phyloP scores from a whole-genome alignment of 2,888 invertebrate species.

The Drosophila borealis region DNA sequence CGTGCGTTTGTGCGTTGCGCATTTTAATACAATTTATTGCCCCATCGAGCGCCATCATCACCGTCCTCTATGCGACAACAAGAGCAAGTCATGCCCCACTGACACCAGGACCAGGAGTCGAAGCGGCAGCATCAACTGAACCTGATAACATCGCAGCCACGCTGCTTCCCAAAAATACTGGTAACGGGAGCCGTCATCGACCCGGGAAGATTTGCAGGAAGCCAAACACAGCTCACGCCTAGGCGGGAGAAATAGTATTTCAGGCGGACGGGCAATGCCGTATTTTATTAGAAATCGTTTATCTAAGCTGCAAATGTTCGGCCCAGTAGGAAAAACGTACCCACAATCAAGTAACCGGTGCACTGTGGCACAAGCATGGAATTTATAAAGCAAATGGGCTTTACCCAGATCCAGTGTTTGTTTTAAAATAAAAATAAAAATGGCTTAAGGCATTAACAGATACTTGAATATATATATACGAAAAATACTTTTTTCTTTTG shows the following conservation, averaged over 20 bases:
- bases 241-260: slow-evolving; percentile 51
- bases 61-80: slow-evolving; percentile 16
- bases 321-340: slow-evolving; percentile 56
- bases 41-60: slow-evolving; percentile 71
- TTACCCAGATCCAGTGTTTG: background rate
- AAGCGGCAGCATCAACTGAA: slow-evolving; percentile 64
- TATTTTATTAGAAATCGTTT: slow-evolving; percentile 81
- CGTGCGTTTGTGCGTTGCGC: slow-evolving; percentile 66
- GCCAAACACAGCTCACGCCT: slow-evolving; percentile 34
- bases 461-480: background rate
- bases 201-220: background rate
- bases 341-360: slow-evolving; percentile 16
- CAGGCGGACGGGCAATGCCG: slow-evolving; percentile 56
- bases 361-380: slow-evolving; percentile 49
- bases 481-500: too few relatives aligned
- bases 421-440: background rate
- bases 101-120: slow-evolving; percentile 13
- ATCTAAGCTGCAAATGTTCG: slow-evolving; percentile 60
- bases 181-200: slow-evolving; percentile 15
- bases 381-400: background rate
- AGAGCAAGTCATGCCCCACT: slow-evolving; percentile 4
- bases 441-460: too few relatives aligned
- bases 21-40: slow-evolving; percentile 82
- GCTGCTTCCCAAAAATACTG: slow-evolving; percentile 23
- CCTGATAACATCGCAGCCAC: slow-evolving; percentile 60